Conservation (phyloP, 2,888 invertebrate genomes). For the Clepsis dumicolana region DNA sequence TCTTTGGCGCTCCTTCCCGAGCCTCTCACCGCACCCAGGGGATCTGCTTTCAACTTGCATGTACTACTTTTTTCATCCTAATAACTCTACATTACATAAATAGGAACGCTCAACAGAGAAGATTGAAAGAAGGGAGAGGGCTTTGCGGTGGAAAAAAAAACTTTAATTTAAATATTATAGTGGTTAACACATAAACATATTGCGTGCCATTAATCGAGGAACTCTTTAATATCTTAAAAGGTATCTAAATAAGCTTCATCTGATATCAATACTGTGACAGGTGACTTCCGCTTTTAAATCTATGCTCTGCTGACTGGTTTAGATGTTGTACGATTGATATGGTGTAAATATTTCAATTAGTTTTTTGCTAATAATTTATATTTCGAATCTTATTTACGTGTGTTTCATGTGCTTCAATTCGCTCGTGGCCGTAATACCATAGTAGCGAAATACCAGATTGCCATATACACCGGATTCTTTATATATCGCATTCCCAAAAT, state of each 20-base stretch:
- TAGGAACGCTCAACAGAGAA: neutral
- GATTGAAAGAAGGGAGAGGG: neutral
- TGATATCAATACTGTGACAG: conserved; percentile 22
- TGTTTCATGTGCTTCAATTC: too few species aligned
- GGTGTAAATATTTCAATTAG: neutral
- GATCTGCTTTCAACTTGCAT: conserved; percentile 29
- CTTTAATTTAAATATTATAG: neutral
- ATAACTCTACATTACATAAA: neutral
- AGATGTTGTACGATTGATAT: neutral
- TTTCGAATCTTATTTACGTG: too few species aligned
- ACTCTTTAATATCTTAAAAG: conserved; percentile 6
- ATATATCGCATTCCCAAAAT: too few species aligned
- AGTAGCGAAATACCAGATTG: too few species aligned
- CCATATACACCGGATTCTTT: too few species aligned
- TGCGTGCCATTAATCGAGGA: neutral
- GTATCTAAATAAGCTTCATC: conserved; percentile 1
- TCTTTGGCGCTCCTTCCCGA: conserved; percentile 50
- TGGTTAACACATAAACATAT: neutral
- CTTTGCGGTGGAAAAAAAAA: neutral
- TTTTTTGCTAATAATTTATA: neutral
- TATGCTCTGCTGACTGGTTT: conserved; percentile 3
- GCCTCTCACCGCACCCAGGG: neutral
- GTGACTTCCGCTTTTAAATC: conserved; percentile 29
- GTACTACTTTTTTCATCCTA: conserved; percentile 4
- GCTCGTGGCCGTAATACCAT: too few species aligned